Evolutionary conservation across 2,797 vertebrate genomes (phyloP), one percentile per base, ranked within the genome.

Genomic region (Siniperca scherzeri): DNA sequence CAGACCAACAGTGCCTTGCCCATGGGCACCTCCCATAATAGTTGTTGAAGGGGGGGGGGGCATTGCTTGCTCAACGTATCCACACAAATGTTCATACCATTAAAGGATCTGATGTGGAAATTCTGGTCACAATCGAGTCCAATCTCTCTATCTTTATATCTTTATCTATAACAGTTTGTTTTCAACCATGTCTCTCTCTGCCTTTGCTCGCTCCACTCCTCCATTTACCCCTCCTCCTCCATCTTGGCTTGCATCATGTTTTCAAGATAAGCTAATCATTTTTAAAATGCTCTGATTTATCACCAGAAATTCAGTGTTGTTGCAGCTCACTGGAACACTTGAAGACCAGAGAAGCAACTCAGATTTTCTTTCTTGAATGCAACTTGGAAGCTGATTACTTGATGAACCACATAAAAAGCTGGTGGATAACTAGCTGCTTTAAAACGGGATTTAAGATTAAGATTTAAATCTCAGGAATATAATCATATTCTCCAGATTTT

Each of bases 221-320:
- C 27, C 19, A 7, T 19, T 10, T 27, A 7, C 16, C 13, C 36
- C 70, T 27, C 33, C 30, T 50, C 56, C 33, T 13, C 60, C 27
- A 19, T 48, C 55, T 59, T 33, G 33, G 50, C 70, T 10, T 3
- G 14, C 55, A 36, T 30, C 27, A 16, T 44, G 25, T 81, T 74
- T 74, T 70, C 16, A 74, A 69, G 77, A 77, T 83, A 82, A 86
- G 74, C 78, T 79, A 74, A 77, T 10, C 60, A 65, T 68, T 67
- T 73, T 66, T 42, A 2, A 74, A 77, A 30, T 9, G 75, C 62
- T 21, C 13, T 38, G 50, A 85, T 72, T 80, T 7, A 80, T 81
- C 11, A 44, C 3, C 22, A 56, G 2, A 25, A 33, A 30, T 21
- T 8, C 16, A 5, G 25, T 33, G 57, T 70, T 53, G 42, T 25